Percentiles rank a stretch among this genome's conserved stretches.
Evolutionary conservation across 2,113 vertebrate genomes (phyloP).

Genomic region (Lutjanus erythropterus): DNA sequence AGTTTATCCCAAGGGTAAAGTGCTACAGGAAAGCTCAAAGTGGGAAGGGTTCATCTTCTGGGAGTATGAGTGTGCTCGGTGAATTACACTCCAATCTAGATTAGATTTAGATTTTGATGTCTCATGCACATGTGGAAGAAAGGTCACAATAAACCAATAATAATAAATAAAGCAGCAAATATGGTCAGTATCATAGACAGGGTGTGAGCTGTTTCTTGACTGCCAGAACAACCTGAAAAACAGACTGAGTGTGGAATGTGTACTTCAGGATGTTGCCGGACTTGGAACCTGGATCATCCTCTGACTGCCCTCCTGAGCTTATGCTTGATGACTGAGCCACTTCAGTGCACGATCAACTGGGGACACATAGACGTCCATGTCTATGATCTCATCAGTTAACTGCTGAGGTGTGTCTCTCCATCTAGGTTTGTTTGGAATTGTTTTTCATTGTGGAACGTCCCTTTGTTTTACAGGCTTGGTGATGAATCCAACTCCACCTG

Average conservation of each 20-base stretch:
- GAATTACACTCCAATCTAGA: background rate
- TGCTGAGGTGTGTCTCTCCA: slow-evolving; percentile 6
- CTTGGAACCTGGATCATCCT: slow-evolving; percentile 20
- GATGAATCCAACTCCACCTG: background rate
- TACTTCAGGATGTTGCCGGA: slow-evolving; percentile 32
- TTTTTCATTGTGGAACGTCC: background rate
- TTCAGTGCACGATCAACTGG: background rate
- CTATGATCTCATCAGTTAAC: slow-evolving; percentile 24
- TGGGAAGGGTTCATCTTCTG: background rate
- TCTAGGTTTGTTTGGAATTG: slow-evolving; percentile 3
- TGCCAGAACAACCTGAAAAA: slow-evolving; percentile 4
- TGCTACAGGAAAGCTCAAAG: background rate
- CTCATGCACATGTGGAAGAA: background rate
- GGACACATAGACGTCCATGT: slow-evolving; percentile 27
- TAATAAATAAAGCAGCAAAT: background rate
- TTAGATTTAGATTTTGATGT: background rate
- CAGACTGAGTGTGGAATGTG: slow-evolving; percentile 5
- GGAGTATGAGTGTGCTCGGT: background rate
- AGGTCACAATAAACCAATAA: background rate
- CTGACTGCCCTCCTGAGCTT: slow-evolving; percentile 14
- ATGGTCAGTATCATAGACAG: background rate
- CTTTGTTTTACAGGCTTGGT: background rate
- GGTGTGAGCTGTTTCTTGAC: background rate
- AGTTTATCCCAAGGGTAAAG: too few relatives aligned
- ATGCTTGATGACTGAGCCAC: slow-evolving; percentile 10